phyloP scores from a whole-genome alignment of 2,113 vertebrate species.

The Megaleporinus macrocephalus region DNA sequence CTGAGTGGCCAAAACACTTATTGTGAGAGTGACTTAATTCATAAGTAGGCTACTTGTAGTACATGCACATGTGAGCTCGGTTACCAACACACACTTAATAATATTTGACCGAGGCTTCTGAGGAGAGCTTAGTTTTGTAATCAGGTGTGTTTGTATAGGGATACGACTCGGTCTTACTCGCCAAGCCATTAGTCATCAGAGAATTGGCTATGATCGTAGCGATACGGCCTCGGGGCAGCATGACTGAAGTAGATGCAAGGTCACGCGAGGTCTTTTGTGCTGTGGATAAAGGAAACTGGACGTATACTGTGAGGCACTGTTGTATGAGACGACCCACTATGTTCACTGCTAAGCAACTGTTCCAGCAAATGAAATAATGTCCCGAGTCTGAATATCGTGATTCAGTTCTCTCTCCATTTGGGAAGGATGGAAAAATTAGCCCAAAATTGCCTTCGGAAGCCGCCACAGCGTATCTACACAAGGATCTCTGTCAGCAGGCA shows the following conservation, averaged over 20 bases:
- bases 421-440: neutral
- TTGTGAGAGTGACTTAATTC: neutral
- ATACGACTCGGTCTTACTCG: neutral
- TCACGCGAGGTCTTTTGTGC: neutral
- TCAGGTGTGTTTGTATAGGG: constrained; percentile 20
- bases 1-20: no score
- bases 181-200: constrained; percentile 8
- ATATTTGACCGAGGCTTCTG: neutral
- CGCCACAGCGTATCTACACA: neutral
- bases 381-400: neutral
- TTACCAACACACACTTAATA: neutral
- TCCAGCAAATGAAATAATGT: constrained; percentile 1
- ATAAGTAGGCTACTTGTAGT: neutral
- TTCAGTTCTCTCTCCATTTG: neutral
- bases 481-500: constrained; percentile 16
- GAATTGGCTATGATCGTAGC: neutral
- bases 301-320: neutral
- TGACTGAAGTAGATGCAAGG: neutral
- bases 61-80: neutral
- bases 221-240: neutral
- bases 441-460: neutral
- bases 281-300: neutral
- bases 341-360: constrained; percentile 21
- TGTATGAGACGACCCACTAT: neutral
- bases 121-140: neutral